Evolutionary conservation across 2,113 vertebrate genomes (phyloP), one percentile per base, ranked within the genome.

Genomic region (Regulus satrapa): DNA sequence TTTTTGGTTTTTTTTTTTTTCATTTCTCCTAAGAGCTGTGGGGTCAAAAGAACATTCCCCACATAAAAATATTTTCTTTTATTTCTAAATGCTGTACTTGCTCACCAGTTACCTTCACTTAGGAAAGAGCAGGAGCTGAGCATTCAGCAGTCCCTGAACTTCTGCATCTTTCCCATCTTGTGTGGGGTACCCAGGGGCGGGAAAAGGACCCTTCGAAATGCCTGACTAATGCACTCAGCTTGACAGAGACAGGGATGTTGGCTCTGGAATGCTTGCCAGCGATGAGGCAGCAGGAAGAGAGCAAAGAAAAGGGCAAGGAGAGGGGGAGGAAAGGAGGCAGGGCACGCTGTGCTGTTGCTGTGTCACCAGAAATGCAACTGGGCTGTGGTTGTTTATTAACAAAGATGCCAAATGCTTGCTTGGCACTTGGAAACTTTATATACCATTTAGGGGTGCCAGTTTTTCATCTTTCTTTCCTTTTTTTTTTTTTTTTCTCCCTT

Each of bases 1-100:
- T n/a, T n/a, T n/a, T n/a, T n/a, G n/a, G n/a, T n/a, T n/a, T n/a
- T 28, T 32, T 14, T 20, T 29, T 24, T n/a, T 36, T 10, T 29
- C 32, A 67, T 49, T 97, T 92, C 92, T 68, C 45, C 7, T 74
- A 87, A 76, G 7, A 82, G 85, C 16, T 16, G 41, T 40, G 31
- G 40, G 83, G 72, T 95, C 77, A 32, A 66, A 49, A 49, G 34
- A 81, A 21, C 25, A n/a, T 45, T 77, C 32, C 82, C 80, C 66
- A 74, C 6, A 29, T 84, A 79, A 92, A 92, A 90, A 90, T 74
- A 74, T 94, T 97, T 97, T 83, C 94, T 77, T 97, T 88, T 58
- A 4, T 89, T 96, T 97, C 95, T 96, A 97, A 97, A 81, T 81
- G 89, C 88, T 89, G 68, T 18, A 52, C 83, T 97, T 94, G 94